phyloP scores from a whole-genome alignment of 2,113 vertebrate genomes.

The Psephotus haematonotus region DNA sequence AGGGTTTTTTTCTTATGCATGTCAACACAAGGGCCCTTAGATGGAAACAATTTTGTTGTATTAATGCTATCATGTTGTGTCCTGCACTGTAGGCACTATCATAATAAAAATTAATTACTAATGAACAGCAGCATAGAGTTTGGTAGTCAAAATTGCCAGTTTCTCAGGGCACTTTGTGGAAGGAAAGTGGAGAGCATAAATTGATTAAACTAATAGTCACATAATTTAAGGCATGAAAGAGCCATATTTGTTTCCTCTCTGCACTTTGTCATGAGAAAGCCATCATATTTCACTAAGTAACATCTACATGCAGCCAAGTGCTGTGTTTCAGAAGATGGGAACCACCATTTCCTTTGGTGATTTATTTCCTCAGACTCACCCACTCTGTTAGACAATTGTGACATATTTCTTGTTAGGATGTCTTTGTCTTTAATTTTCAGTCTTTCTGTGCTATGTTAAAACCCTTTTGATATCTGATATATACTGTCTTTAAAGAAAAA shows the following conservation, averaged over 20 bases:
- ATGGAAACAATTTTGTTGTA: background rate
- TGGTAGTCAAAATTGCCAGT: background rate
- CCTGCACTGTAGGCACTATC: background rate
- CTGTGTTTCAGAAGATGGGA: background rate
- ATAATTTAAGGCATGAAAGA: background rate
- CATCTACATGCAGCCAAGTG: accelerated
- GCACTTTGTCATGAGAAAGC: background rate
- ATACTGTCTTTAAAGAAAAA: background rate
- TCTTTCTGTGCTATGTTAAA: background rate
- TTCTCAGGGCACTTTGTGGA: background rate
- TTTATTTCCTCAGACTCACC: background rate
- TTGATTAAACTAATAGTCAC: background rate
- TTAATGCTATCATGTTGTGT: background rate
- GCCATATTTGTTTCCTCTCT: background rate
- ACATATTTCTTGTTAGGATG: background rate
- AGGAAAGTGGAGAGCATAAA: background rate
- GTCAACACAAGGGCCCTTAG: too few species aligned
- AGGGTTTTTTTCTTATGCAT: background rate
- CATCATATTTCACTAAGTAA: background rate
- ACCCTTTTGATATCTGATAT: slow-evolving; percentile 20
- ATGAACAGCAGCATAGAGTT: background rate
- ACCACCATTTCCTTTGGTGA: background rate
- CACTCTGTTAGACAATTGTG: background rate
- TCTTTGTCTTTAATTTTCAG: background rate
- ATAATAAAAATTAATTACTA: background rate